A percentile compares a stretch with the other conserved stretches of the same genome.
Conservation (phyloP, 2,797 vertebrate species). For the Sebastes matsubarae region DNA sequence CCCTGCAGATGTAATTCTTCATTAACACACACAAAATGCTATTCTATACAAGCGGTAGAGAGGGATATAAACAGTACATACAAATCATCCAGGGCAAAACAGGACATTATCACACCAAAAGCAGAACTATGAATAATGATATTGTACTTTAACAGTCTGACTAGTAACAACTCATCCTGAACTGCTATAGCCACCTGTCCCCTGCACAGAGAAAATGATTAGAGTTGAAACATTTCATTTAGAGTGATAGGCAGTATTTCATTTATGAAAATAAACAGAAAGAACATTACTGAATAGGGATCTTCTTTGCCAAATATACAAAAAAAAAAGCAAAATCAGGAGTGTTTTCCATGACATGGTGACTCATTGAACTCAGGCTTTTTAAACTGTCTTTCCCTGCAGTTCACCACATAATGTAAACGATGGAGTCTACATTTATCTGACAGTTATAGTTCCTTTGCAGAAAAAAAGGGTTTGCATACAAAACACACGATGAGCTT, state of each 20-base stretch:
- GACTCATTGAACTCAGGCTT: neutral
- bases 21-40: constrained; percentile 49
- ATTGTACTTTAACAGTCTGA: constrained; percentile 9
- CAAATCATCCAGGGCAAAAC: constrained; percentile 23
- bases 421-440: neutral
- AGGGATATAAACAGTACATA: constrained; percentile 52
- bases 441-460: neutral
- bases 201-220: constrained; percentile 1
- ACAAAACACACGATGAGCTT: neutral
- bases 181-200: constrained; percentile 1
- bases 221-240: neutral
- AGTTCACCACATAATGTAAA: constrained; percentile 23
- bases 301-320: constrained; percentile 55
- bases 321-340: constrained; percentile 33
- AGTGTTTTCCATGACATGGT: constrained; percentile 34
- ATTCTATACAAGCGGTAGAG: constrained; percentile 72
- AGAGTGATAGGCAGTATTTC: constrained; percentile 15
- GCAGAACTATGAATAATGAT: constrained; percentile 12
- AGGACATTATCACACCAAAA: constrained; percentile 15
- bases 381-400: constrained; percentile 2
- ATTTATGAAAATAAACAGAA: constrained; percentile 10
- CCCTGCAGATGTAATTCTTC: neutral
- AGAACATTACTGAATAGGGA: constrained; percentile 6
- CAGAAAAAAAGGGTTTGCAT: neutral
- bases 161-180: neutral